Base-by-base conservation (phyloP, 2,888 invertebrate genomes). In the Clunio marinus region DNA sequence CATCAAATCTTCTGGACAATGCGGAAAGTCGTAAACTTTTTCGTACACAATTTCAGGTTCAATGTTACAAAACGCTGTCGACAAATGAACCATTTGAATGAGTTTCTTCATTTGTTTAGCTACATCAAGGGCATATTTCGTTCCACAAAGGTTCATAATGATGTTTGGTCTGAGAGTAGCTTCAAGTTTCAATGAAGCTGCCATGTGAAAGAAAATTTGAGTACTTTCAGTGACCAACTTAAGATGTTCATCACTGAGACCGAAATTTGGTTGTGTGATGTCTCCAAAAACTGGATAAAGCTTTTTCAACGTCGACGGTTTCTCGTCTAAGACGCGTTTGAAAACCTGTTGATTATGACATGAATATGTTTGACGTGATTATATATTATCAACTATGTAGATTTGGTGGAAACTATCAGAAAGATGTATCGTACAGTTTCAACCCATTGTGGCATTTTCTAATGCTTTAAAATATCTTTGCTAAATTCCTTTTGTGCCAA, bases 61-160 rank as follows among this genome's bases (percentile, higher is more conserved):
- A 72, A 95, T 93, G 74, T 97, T 96, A 76, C 96, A 95, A 77
- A 96, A 98, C 0, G 97, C 96, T 0, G 97, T 97, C 3, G 96
- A 96, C n/a, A 96, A 83, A 77, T 98, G 95, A 5, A 97, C 83
- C 71, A 94, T 87, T 0, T 87, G 86, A 72, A 83, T 82, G 24
- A 97, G 80, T 7, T 89, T 84, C 72, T 86, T 87, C 80, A 96
- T 91, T 69, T 84, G 81, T 75, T 87, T 89, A 70, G 88, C 88
- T 17, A 96, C 77, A 24, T 88, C 84, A 27, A 97, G 78, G 32
- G 95, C 84, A 71, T 89, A 83, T 72, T 87, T 82, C 0, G 96
- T 95, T 57, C 94, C 96, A 57, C 85, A 83, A 2, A 93, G 89
- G 80, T 97, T 97, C 89, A 95, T 91, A 73, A 90, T 88, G 35